phyloP scores from a whole-genome alignment of 2,888 invertebrate species.

The Chrysotoxum bicinctum region DNA sequence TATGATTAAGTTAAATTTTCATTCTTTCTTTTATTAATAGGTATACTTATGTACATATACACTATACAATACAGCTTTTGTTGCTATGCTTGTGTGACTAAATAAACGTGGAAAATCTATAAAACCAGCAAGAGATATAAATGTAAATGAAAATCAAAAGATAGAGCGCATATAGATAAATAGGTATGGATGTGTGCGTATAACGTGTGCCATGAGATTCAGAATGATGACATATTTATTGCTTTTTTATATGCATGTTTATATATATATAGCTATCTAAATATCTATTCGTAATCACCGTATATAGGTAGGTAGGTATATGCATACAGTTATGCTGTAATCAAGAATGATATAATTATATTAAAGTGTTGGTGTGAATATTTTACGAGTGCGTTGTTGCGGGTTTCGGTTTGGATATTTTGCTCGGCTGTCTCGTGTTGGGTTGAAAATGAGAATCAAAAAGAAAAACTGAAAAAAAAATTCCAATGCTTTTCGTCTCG shows the following conservation, averaged over 20 bases:
- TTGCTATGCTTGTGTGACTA: not conserved
- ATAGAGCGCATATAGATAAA: not conserved
- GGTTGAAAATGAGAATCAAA: not conserved
- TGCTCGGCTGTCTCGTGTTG: too few relatives aligned
- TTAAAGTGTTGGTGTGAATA: conserved; percentile 36
- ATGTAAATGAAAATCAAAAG: not conserved
- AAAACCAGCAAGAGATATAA: not conserved
- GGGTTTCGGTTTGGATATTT: not conserved
- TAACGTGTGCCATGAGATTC: not conserved
- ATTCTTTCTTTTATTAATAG: not conserved
- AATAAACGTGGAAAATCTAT: not conserved
- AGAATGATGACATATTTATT: conserved; percentile 65
- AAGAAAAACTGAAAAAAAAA: not conserved
- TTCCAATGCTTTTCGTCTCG: not conserved
- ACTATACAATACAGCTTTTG: not conserved
- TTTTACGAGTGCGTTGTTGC: not conserved
- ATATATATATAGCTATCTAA: not conserved
- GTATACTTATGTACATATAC: not conserved
- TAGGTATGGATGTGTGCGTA: not conserved
- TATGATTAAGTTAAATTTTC: not conserved
- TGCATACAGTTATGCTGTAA: conserved; percentile 63
- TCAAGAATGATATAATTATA: conserved; percentile 60
- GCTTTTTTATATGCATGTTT: not conserved
- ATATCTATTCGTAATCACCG: not conserved
- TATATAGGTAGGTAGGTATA: not conserved